Base-by-base conservation (phyloP, 2,888 invertebrate genomes). In the Phragmatobia fuliginosa region DNA sequence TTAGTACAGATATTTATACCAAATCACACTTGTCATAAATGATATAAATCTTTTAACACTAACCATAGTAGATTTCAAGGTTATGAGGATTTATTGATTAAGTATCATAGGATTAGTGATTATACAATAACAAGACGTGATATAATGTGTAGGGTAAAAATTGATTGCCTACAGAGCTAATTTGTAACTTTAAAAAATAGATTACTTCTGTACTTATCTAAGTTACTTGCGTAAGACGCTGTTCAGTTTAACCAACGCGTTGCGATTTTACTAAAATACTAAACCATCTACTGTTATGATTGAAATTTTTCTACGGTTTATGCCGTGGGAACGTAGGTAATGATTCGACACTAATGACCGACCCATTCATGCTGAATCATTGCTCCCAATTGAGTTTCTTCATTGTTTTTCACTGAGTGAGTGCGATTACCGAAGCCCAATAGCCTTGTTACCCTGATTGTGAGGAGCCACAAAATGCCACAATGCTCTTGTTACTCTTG, bases 101-200 rank as follows among this genome's bases (percentile, higher is more conserved):
- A 25, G 52, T 52, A 52, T 52, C 52, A 52, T 52, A 25, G 52
- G 52, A 52, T 52, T 52, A 52, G 14, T 25, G 52, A 52, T n/a
- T 25, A 25, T 14, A 25, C 25, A 25, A 52, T n/a, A 3, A 52
- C 52, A 52, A 52, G n/a, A 52, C 11, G 25, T 52, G 52, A n/a
- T 49, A 49, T 1, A n/a, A n/a, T 21, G 7, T 49, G 0, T 25
- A 52, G 3, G 11, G 52, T 8, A 25, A 52, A 49, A 25, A 52
- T 10, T 14, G 14, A 14, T 52, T 52, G 52, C 11, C 11, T 52
- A 4, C n/a, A 1, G 5, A 25, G 25, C 25, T 52, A 52, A 14
- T 52, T 52, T 52, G n/a, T 52, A 25, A 52, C n/a, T 3, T 14
- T 11, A 25, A 25, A 14, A 25, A 25, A 14, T 5, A 14, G 2